These are phyloP conservation scores for Tricholaema leucomelas DNA, from an alignment of 2,113 vertebrate species.

Conservation along the genomic window DNA sequence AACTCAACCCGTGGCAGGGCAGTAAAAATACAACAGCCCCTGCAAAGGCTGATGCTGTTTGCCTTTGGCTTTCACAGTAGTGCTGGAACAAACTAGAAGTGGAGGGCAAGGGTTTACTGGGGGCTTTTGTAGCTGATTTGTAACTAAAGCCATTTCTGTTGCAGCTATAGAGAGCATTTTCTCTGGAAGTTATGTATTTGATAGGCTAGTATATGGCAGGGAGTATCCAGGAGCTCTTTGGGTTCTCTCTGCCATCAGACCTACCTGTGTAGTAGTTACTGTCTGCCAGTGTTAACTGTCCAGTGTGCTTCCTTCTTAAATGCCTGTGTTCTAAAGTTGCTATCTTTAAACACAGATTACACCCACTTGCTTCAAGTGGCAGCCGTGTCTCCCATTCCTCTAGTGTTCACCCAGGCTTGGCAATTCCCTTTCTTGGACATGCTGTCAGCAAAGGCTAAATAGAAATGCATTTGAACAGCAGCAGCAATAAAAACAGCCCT, in stretches of 20 bases:
- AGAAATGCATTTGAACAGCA: neutral
- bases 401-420: accelerated
- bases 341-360: neutral
- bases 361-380: neutral
- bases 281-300: neutral
- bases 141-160: neutral
- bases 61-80: neutral
- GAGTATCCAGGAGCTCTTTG: neutral
- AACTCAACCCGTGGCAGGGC: too few species aligned
- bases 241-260: neutral
- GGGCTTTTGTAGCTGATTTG: neutral
- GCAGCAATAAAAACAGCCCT: neutral
- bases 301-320: accelerated
- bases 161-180: neutral
- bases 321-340: accelerated
- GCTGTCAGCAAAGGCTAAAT: neutral
- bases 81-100: neutral
- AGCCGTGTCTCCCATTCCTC: neutral
- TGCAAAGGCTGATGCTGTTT: neutral
- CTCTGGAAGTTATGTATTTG: accelerated
- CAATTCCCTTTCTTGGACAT: accelerated
- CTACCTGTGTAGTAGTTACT: neutral
- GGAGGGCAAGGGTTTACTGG: neutral
- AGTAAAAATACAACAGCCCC: neutral
- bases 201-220: accelerated